These are phyloP conservation scores for Eclectus roratus DNA, from an alignment of 2,113 vertebrate species.

Conservation along the genomic window DNA sequence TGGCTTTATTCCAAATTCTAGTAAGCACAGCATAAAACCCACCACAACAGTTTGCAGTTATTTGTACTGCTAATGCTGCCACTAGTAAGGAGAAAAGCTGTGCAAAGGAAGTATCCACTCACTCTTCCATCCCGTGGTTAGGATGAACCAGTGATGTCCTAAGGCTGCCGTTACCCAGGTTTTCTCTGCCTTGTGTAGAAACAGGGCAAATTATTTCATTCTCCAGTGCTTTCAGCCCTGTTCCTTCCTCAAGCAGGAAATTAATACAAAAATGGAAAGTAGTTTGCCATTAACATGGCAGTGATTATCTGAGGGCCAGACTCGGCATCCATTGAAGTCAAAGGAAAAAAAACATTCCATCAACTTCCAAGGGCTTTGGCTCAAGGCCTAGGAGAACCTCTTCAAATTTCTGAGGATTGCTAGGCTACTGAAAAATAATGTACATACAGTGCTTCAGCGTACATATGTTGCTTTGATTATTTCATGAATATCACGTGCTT, in stretches of 20 bases:
- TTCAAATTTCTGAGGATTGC: conserved; percentile 69
- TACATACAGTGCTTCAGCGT: conserved; percentile 55
- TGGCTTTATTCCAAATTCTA: not conserved
- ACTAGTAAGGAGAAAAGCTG: not conserved
- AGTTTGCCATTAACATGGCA: conserved; percentile 47
- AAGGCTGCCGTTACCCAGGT: not conserved
- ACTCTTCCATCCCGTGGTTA: not conserved
- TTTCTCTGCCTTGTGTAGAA: not conserved
- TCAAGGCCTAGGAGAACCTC: conserved; percentile 60
- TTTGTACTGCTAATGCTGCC: not conserved
- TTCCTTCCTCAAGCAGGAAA: conserved; percentile 11
- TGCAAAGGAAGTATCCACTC: not conserved
- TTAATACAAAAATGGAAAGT: conserved; percentile 38
- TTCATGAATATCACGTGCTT: conserved; percentile 67
- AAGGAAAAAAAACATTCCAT: conserved; percentile 5
- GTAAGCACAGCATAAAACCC: not conserved
- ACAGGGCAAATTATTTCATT: not conserved
- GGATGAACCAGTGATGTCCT: not conserved
- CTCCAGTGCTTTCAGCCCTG: not conserved
- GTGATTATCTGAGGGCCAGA: conserved; percentile 34
- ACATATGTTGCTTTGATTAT: conserved; percentile 74
- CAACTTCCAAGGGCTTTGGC: conserved; percentile 61
- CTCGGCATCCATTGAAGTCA: conserved; percentile 30
- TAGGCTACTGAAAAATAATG: conserved; percentile 70
- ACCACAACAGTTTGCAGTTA: not conserved